phyloP scores from a whole-genome alignment of 2,113 vertebrate genomes.

The Alaudala cheleensis region DNA sequence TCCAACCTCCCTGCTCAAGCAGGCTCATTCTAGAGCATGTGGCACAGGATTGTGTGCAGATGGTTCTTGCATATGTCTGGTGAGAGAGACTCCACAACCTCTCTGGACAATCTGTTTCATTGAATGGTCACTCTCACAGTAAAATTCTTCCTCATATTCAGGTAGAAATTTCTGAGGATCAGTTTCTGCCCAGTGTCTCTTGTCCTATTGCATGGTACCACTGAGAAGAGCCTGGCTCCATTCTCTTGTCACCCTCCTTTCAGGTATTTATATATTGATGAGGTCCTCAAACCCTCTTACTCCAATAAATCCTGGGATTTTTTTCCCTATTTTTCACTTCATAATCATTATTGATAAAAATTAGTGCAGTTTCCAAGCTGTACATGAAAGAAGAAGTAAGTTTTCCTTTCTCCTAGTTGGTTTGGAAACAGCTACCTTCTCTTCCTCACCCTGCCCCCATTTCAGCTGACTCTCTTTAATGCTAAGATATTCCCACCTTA shows the following conservation, averaged over 20 bases:
- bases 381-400: neutral
- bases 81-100: neutral
- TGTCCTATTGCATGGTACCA: neutral
- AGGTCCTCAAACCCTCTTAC: neutral
- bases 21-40: accelerated
- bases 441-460: neutral
- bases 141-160: neutral
- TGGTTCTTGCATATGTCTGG: too few relatives aligned
- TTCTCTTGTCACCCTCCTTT: neutral
- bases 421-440: neutral
- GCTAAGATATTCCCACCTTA: neutral
- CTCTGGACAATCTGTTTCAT: neutral
- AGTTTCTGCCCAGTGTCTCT: neutral
- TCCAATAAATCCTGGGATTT: neutral
- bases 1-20: neutral
- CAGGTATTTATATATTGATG: neutral
- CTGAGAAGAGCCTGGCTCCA: neutral
- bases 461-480: neutral
- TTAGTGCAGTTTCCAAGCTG: neutral
- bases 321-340: neutral
- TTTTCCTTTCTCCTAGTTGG: neutral
- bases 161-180: neutral
- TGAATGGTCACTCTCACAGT: neutral
- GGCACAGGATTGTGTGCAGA: too few relatives aligned
- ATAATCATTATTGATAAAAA: neutral